Conservation (phyloP, 2,113 vertebrate species). For the Pygoscelis adeliae region DNA sequence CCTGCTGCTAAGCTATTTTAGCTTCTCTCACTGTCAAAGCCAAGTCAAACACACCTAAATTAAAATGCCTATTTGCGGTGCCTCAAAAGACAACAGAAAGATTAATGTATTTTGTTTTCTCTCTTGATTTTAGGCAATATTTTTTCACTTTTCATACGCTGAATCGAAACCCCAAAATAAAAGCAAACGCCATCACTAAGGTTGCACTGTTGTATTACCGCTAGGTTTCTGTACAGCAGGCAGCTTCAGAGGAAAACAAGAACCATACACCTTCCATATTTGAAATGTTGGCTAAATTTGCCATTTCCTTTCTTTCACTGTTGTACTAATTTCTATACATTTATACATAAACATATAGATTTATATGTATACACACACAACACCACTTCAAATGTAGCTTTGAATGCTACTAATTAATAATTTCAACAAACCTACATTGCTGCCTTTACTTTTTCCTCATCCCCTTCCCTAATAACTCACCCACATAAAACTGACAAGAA, state of each 20-base stretch:
- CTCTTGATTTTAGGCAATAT: neutral
- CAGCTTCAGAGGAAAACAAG: neutral
- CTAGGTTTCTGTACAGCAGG: neutral
- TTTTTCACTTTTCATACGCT: neutral
- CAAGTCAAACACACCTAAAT: constrained; percentile 15
- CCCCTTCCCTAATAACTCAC: neutral
- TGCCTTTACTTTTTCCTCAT: neutral
- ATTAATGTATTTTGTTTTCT: neutral
- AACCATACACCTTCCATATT: neutral
- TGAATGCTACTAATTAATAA: neutral
- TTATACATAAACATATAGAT: neutral
- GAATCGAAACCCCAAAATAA: neutral
- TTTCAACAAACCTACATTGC: neutral
- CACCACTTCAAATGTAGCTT: neutral
- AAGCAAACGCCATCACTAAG: neutral
- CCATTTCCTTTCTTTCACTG: neutral
- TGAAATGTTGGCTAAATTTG: neutral
- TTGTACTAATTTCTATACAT: neutral
- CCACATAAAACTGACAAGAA: neutral
- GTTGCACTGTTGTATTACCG: neutral
- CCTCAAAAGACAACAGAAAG: constrained; percentile 1
- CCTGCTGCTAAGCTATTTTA: constrained; percentile 12
- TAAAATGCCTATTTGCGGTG: neutral
- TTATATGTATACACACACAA: neutral
- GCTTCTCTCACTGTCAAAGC: neutral